These are phyloP conservation scores for Leptinotarsa texana DNA, from an alignment of 1,140 invertebrate species.

Conservation along the genomic window DNA sequence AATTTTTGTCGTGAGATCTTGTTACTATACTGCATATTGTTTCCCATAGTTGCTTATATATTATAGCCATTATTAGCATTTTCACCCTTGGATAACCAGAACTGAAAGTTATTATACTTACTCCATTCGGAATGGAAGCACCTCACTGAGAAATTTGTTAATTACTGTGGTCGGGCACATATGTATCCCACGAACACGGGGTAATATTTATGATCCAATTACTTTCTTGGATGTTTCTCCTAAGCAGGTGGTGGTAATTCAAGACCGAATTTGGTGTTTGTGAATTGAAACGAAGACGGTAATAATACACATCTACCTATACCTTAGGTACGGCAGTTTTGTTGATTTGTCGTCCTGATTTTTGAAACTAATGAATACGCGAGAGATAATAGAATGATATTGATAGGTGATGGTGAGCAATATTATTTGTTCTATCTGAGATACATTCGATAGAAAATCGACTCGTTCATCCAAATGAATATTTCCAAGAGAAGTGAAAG, in stretches of 20 bases:
- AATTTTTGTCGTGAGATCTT: no score
- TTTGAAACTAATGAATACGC: no score
- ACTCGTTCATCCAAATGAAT: no score
- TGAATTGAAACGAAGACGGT: background rate
- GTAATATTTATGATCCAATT: slow-evolving; percentile 3
- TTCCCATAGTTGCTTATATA: no score
- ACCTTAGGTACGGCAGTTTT: background rate
- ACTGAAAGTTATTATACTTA: background rate
- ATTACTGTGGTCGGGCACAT: background rate
- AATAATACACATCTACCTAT: background rate
- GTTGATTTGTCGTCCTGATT: background rate
- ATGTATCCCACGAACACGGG: background rate
- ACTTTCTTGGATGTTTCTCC: background rate
- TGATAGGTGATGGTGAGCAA: no score
- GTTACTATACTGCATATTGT: no score
- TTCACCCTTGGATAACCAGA: background rate
- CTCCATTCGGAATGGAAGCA: background rate
- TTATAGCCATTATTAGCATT: no score
- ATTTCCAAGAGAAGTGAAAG: no score
- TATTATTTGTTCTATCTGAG: no score
- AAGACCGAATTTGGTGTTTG: background rate
- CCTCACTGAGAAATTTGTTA: background rate
- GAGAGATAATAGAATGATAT: no score
- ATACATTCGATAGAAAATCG: no score
- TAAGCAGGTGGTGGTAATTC: no score